Base-by-base conservation (phyloP, 2,113 vertebrate genomes). In the Cyrtonyx montezumae region DNA sequence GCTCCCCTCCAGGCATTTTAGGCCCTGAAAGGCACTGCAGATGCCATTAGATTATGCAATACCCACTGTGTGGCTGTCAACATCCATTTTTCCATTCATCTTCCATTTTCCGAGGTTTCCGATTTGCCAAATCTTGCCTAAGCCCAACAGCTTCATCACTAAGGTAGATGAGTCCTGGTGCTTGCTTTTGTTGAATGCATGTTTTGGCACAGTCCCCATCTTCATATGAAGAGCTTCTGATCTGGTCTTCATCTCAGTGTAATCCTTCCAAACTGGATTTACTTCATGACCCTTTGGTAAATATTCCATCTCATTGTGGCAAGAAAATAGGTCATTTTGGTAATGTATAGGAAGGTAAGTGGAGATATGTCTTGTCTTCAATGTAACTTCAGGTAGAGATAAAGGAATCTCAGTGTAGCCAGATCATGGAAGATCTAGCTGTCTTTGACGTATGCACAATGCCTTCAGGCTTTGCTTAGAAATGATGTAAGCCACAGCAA, bases 401-500 rank as follows among this genome's bases (percentile, higher is more conserved):
- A 55, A 32, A 70, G 45, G 6, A 66, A 77, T 46, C 7, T 1
- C 78, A 73, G 5, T 89, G 8, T 5, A 84, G 42, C 1, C 45
- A 15, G 7, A 16, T 51, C 92, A 67, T 62, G 55, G 55, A 82
- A 82, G 71, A 58, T 37, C 32, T 62, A 59, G 70, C 53, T 69
- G 12, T 74, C 43, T 92, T 65, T 89, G 70, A 85, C 75, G 73
- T 20, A 30, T 1, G 9, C 68, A 82, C 2, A 55, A 48, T 46
- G 76, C 51, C 59, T 83, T 6, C 25, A 80, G 65, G 55, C 51
- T 84, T 94, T 73, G 70, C 79, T 78, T 81, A 90, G 65, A 89
- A 94, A 36, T 92, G 63, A 87, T 91, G 75, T 67, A 87, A 84
- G 58, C 53, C 59, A 32, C 23, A 79, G 36, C 62, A 81, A 84